These are phyloP conservation scores for Limosa lapponica DNA, from an alignment of 2,797 vertebrate genomes.

Conservation along the genomic window DNA sequence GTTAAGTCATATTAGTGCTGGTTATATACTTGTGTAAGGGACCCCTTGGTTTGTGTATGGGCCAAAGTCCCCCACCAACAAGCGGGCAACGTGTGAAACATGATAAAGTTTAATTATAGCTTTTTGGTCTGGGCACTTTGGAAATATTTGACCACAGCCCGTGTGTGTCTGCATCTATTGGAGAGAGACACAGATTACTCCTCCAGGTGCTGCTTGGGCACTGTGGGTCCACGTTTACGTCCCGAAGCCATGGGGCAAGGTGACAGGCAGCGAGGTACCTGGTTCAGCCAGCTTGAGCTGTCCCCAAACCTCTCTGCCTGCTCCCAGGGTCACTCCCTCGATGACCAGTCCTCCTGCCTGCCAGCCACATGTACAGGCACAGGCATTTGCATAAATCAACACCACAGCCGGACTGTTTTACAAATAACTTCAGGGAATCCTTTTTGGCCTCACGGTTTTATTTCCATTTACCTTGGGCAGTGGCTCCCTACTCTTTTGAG, in stretches of 20 bases:
- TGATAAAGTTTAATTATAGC: neutral
- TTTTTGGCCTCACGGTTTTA: neutral
- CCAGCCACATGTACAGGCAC: fast-evolving
- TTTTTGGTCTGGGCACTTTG: neutral
- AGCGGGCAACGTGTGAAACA: neutral
- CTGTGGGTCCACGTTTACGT: fast-evolving
- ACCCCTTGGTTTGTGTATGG: neutral
- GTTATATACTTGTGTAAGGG: neutral
- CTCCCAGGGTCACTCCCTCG: neutral
- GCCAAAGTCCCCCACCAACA: neutral
- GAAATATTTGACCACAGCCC: neutral
- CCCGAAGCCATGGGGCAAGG: neutral
- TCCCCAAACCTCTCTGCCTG: neutral
- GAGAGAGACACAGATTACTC: fast-evolving
- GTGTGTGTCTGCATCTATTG: no score
- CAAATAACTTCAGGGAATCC: neutral
- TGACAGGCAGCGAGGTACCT: fast-evolving
- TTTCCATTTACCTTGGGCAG: neutral
- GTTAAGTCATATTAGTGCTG: neutral
- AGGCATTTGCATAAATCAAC: neutral
- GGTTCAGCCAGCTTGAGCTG: neutral
- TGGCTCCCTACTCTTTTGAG: neutral
- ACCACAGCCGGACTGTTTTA: neutral
- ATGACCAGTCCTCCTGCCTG: neutral
- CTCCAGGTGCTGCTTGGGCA: neutral